Evolutionary conservation across 1,140 invertebrate species (phyloP).

Genomic region (Aphaenogaster rudis): DNA sequence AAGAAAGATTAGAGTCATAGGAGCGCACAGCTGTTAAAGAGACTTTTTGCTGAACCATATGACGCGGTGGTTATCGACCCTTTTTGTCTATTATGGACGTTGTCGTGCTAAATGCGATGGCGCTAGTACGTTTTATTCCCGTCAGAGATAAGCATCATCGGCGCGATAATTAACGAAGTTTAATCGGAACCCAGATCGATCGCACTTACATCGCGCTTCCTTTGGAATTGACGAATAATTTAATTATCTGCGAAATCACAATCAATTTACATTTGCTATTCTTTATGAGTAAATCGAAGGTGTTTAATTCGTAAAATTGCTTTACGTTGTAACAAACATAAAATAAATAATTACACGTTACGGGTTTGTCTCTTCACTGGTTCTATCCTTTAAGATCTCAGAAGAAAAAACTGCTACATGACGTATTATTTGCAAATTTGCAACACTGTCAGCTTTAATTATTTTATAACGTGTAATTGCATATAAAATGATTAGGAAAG

Average conservation of each 20-base stretch:
- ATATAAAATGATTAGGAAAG: not conserved
- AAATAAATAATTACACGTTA: not conserved
- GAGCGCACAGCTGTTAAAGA: slow-evolving; percentile 37
- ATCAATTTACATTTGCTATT: not conserved
- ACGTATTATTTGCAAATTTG: not conserved
- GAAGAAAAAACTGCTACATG: no score
- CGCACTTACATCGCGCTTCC: not conserved
- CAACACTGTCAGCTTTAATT: not conserved
- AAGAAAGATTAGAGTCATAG: slow-evolving; percentile 43
- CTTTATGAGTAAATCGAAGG: not conserved
- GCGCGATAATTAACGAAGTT: slow-evolving; percentile 50
- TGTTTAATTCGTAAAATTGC: not conserved
- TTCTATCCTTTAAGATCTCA: no score
- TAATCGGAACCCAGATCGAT: slow-evolving; percentile 23
- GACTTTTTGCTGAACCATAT: slow-evolving; percentile 3
- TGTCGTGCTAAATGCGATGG: slow-evolving; percentile 17
- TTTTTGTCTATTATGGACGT: slow-evolving; percentile 37
- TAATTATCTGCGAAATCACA: slow-evolving; percentile 10
- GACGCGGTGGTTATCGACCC: not conserved
- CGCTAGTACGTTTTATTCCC: not conserved
- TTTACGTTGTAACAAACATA: not conserved
- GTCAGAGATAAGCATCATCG: not conserved
- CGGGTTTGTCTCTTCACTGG: not conserved
- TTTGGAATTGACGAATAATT: slow-evolving; percentile 22
- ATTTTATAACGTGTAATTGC: not conserved